These are phyloP conservation scores for Shinisaurus crocodilurus DNA, from an alignment of 2,113 vertebrate species.

Conservation along the genomic window DNA sequence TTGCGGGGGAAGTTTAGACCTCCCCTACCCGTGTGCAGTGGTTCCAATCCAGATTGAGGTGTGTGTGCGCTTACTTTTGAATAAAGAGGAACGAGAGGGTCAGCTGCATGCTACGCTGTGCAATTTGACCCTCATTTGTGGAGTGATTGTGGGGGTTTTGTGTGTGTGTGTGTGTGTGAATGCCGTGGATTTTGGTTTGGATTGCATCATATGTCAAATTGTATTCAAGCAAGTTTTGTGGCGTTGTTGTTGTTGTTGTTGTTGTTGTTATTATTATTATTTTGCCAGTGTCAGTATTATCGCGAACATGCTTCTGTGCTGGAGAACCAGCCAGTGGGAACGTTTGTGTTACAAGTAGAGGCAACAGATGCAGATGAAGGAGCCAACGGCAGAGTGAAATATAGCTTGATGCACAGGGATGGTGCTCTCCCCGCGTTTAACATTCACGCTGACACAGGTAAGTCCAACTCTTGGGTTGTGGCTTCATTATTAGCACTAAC, in stretches of 20 bases:
- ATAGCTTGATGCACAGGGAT: constrained; percentile 90
- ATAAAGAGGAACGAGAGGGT: no score
- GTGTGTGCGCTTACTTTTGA: no score
- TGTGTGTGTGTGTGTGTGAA: no score
- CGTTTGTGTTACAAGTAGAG: constrained; percentile 86
- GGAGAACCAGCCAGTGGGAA: constrained; percentile 89
- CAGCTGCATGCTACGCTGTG: neutral
- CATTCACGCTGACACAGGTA: constrained; percentile 90
- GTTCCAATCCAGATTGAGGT: neutral
- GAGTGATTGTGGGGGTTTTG: no score
- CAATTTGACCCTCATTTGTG: neutral
- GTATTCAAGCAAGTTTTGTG: neutral
- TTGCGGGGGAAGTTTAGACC: no score
- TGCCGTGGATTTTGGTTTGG: neutral
- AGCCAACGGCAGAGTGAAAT: constrained; percentile 87
- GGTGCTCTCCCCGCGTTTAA: constrained; percentile 86
- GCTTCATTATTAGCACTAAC: neutral
- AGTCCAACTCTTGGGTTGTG: neutral
- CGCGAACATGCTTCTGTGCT: constrained; percentile 83
- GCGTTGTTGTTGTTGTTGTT: neutral
- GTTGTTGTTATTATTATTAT: accelerated
- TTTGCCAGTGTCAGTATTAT: constrained; percentile 85
- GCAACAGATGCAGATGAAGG: constrained; percentile 90
- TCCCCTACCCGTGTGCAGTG: neutral
- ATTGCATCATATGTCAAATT: neutral